Percentiles rank a stretch among this genome's conserved stretches.
These are phyloP conservation scores for Apis dorsata DNA, from an alignment of 1,140 invertebrate species.

Conservation along the genomic window DNA sequence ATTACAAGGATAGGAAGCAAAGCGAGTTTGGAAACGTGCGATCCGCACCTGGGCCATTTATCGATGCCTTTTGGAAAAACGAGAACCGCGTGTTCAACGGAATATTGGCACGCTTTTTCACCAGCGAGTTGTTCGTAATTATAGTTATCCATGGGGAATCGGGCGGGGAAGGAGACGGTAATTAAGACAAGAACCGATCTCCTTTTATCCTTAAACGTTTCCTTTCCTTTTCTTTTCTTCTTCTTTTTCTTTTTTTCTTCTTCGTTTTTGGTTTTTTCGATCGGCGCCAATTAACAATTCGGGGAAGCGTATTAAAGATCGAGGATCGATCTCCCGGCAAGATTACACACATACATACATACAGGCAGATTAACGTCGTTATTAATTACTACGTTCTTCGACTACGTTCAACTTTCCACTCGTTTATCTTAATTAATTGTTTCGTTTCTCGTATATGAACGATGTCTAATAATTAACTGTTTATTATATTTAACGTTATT, in stretches of 20 bases:
- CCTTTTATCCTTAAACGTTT: neutral
- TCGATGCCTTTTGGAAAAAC: neutral
- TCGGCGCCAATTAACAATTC: conserved; percentile 30
- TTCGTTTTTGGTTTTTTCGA: neutral
- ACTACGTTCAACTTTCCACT: neutral
- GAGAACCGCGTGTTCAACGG: neutral
- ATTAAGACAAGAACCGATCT: conserved; percentile 4
- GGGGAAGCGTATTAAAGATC: conserved; percentile 12
- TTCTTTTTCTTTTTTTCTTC: neutral
- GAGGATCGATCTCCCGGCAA: conserved; percentile 5
- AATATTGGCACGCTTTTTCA: conserved; percentile 6
- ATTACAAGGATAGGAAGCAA: neutral
- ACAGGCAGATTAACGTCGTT: conserved; percentile 3
- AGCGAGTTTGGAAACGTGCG: no score
- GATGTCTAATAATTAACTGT: neutral
- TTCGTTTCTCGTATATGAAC: neutral
- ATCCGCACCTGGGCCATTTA: neutral
- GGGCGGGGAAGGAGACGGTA: conserved; percentile 12
- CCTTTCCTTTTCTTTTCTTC: neutral
- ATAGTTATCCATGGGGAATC: conserved; percentile 27
- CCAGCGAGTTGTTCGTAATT: conserved; percentile 12
- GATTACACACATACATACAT: neutral
- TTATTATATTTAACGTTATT: neutral
- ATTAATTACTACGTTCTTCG: conserved; percentile 26
- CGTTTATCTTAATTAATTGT: conserved; percentile 34